Percentiles rank a stretch among this genome's conserved stretches.
Evolutionary conservation across 2,888 invertebrate species (phyloP).

Genomic region (Phorcus lineatus): DNA sequence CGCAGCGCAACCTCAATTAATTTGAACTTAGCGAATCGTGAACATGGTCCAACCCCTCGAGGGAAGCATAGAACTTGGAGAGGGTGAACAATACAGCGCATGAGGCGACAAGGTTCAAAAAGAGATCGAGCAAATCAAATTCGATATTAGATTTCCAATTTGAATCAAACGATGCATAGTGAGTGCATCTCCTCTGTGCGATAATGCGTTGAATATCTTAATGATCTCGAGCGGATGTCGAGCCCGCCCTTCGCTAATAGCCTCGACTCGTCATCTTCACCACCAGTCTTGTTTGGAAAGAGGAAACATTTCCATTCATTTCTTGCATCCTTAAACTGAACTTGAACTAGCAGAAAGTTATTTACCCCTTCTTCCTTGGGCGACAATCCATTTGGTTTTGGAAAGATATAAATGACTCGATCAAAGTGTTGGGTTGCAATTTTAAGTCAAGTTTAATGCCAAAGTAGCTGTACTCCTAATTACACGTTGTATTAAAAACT

Average conservation of each 20-base stretch:
- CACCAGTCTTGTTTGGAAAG: not conserved
- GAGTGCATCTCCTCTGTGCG: conserved; percentile 21
- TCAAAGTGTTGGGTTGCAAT: too few relatives aligned
- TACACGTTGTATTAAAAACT: too few relatives aligned
- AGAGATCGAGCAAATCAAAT: conserved; percentile 27
- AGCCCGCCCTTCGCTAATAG: conserved; percentile 2
- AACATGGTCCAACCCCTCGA: conserved; percentile 16
- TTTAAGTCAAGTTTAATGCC: too few relatives aligned
- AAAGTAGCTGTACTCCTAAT: too few relatives aligned
- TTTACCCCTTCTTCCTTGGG: too few relatives aligned
- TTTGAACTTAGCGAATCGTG: conserved; percentile 30
- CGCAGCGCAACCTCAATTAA: conserved; percentile 26
- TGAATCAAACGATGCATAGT: conserved; percentile 28
- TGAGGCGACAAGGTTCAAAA: conserved; percentile 25
- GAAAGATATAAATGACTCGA: too few relatives aligned
- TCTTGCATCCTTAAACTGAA: not conserved
- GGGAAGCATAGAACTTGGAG: conserved; percentile 13
- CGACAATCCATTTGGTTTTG: too few relatives aligned
- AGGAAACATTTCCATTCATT: not conserved
- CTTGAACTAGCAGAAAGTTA: too few relatives aligned
- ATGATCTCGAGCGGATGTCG: conserved; percentile 18
- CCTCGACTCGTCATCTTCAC: not conserved
- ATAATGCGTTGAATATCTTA: conserved; percentile 25
- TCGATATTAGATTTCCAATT: conserved; percentile 33
- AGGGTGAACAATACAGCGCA: conserved; percentile 20